phyloP scores from a whole-genome alignment of 2,797 vertebrate genomes.

The Sternotherus odoratus region DNA sequence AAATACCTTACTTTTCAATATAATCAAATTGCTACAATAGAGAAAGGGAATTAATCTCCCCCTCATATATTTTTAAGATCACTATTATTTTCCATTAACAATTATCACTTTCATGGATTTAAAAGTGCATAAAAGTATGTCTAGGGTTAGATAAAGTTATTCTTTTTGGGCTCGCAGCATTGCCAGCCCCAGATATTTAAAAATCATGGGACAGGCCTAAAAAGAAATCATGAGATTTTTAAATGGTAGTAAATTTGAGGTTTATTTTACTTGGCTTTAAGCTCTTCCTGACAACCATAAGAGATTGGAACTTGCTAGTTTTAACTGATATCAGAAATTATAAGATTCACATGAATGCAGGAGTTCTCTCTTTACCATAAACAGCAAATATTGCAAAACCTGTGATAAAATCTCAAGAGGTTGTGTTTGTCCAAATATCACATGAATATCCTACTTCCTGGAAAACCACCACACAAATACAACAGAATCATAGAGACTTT shows the following conservation, averaged over 20 bases:
- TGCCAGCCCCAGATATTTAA: not conserved
- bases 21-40: not conserved
- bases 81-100: not conserved
- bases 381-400: not conserved
- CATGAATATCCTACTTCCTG: accelerated
- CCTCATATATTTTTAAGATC: not conserved
- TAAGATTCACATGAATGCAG: not conserved
- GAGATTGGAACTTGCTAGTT: too few species aligned
- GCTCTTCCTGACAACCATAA: too few species aligned
- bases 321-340: too few species aligned
- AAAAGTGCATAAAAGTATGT: not conserved
- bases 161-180: not conserved
- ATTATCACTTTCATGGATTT: not conserved
- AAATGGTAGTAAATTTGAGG: not conserved
- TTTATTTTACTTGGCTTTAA: not conserved
- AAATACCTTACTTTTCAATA: not conserved
- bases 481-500: not conserved
- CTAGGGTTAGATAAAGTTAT: not conserved
- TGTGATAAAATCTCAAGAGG: not conserved
- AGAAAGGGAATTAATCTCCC: not conserved
- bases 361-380: not conserved
- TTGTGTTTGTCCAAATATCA: not conserved
- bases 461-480: not conserved
- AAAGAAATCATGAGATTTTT: not conserved
- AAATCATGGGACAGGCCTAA: not conserved